Evolutionary conservation across 2,888 invertebrate genomes (phyloP), one percentile per base, ranked within the genome.

Genomic region (Pantelozetes paolii): DNA sequence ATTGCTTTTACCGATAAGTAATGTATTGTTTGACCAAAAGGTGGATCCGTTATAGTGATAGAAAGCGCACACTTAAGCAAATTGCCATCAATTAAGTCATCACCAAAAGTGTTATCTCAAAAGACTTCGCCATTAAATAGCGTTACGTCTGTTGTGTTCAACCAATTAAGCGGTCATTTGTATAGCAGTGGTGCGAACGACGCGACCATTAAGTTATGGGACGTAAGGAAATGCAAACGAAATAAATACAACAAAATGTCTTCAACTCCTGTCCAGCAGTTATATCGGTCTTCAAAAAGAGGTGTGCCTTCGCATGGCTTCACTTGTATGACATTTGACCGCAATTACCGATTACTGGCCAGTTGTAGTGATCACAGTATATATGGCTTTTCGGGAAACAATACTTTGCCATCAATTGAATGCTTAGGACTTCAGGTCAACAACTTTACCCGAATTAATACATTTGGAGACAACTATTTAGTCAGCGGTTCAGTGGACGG

Each of bases 201-300:
- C 78, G 83, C 83, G 9, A 82, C 82, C 2, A 79, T 83, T 42
- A 83, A 83, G 79, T 78, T 83, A 13, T 83, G 83, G 83, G 81
- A 82, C 77, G 79, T 82, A 42, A 80, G 79, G n/a, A 32, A 69
- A 20, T 73, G 69, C 28, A n/a, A 32, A n/a, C 40, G 69, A 48
- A 50, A 67, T 48, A 69, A 26, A 30, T 28, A 15, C 18, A 69
- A 69, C 26, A 42, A 67, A 48, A 26, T 18, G 8, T 18, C n/a
- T 15, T 40, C 73, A 5, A 26, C 26, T 26, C 67, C 73, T 30
- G 20, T 42, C 18, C 67, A 18, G 18, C 9, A 62, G n/a, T 30
- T 62, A 18, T 62, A 62, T 30, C 62, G 18, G 18, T 5, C 9
- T 13, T 26, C 64, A 1, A 42, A 26, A 8, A 64, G 26, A n/a